Evolutionary conservation across 2,113 vertebrate species (phyloP), one percentile per base, ranked within the genome.

Genomic region (Cyphomyrus discorhynchus): DNA sequence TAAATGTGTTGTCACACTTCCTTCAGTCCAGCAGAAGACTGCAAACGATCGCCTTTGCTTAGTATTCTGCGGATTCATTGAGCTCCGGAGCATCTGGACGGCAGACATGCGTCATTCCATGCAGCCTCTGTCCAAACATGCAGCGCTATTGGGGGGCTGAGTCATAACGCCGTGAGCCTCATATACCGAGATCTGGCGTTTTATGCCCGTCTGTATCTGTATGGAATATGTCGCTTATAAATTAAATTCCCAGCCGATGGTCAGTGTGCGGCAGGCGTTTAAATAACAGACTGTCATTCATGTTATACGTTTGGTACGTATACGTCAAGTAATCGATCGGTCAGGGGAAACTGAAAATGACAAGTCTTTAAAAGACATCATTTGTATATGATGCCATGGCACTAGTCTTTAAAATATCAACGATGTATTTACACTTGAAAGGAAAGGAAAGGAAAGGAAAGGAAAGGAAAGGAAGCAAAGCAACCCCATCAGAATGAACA

Each of bases 91-190:
- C n/a, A 88, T 66, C 86, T 87, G 52, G 47, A 58, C 87, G 17
- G 87, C 24, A 21, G 39, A 35, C 88, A 88, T 77, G 66, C 88
- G 88, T 89, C 88, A 80, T 53, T 89, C 8, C 5, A 39, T 42
- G 66, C 47, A 89, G 46, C 74, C 49, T 53, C 85, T 80, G 88
- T 83, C 50, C 13, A 83, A 27, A 77, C 88, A 45, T 47, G 74
- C 70, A 24, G 24, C 15, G 62, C 42, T 24, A 27, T 24, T 6
- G 50, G 66, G 24, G 2, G 88, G 62, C 88, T 88, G 88, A 88
- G 62, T 88, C 62, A 88, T 88, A 50, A 31, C 58, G 46, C 27
- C 74, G 82, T 35, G 39, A 49, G 39, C 62, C 10, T 21, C 24
- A 27, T 27, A 31, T 52, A n/a, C 39, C 21, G 24, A 70, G 8